Evolutionary conservation across 1,140 invertebrate genomes (phyloP), one percentile per base, ranked within the genome.

Genomic region (Cecropterus lyciades): DNA sequence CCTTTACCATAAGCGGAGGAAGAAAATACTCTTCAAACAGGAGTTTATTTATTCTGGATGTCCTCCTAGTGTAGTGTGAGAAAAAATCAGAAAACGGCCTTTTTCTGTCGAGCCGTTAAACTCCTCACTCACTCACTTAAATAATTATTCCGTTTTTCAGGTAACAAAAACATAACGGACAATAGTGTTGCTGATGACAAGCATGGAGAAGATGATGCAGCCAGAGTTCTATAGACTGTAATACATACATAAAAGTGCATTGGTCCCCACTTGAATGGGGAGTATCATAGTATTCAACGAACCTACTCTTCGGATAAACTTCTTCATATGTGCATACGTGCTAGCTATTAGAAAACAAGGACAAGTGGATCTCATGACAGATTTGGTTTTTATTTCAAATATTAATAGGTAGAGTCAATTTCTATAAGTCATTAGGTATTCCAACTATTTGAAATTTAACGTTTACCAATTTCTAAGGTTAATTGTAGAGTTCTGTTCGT

Each of bases 81-180:
- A n/a, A n/a, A n/a, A n/a, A n/a, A n/a, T n/a, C n/a, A n/a, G n/a
- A n/a, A n/a, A n/a, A n/a, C n/a, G n/a, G n/a, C n/a, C n/a, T n/a
- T n/a, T n/a, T n/a, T n/a, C n/a, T n/a, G n/a, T n/a, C n/a, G n/a
- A n/a, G n/a, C n/a, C n/a, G n/a, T n/a, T n/a, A n/a, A n/a, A n/a
- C n/a, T n/a, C 20, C 20, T 6, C 9, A 33, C 9, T 33, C 9
- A 33, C 3, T 6, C 7, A 8, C 3, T 33, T 8, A 33, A 7
- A 33, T 4, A 33, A 3, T 9, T 33, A 40, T 49, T 51, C 74
- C 75, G 69, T 49, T 66, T 49, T 82, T 81, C 78, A 91, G 88
- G 81, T 59, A 77, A 67, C 74, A 86, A 83, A 83, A 91, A 87
- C 69, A 82, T 85, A 69, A 89, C 88, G 79, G 81, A 91, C 78